A percentile compares a stretch with the other conserved stretches of the same genome.
Conservation (phyloP, 2,888 invertebrate genomes). For the Abrostola tripartita region DNA sequence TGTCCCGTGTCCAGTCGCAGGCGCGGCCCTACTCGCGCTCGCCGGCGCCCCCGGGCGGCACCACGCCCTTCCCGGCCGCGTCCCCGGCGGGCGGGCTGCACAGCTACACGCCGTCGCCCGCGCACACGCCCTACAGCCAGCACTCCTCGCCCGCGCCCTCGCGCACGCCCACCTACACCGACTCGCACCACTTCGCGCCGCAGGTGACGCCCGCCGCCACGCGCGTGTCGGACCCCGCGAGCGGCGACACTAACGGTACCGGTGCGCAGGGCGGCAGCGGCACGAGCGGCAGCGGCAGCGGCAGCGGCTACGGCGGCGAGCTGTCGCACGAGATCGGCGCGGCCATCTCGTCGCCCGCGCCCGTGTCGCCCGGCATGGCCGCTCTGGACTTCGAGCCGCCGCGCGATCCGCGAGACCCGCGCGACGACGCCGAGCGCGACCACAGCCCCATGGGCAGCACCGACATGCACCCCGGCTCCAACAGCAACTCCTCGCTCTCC, state of each 20-base stretch:
- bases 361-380: constrained; percentile 90
- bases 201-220: constrained; percentile 19
- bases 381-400: constrained; percentile 93
- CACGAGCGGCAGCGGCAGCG: constrained; percentile 58
- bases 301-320: constrained; percentile 89
- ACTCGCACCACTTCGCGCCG: constrained; percentile 55
- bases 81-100: constrained; percentile 68
- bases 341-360: constrained; percentile 92
- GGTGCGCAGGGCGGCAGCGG: constrained; percentile 59
- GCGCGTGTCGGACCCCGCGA: not conserved
- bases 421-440: constrained; percentile 30
- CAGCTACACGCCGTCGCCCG: constrained; percentile 80
- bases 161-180: constrained; percentile 68
- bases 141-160: constrained; percentile 80
- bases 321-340: constrained; percentile 93
- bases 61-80: constrained; percentile 74
- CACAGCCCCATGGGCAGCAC: constrained; percentile 55
- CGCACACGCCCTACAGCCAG: constrained; percentile 83
- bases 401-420: constrained; percentile 43
- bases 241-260: too few relatives aligned
- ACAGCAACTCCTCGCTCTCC: constrained; percentile 69
- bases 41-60: constrained; percentile 61
- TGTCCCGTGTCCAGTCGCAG: constrained; percentile 44
- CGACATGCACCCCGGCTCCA: constrained; percentile 59
- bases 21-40: constrained; percentile 75